Base-by-base conservation (phyloP, 2,113 vertebrate genomes). In the Crotalus helleri region DNA sequence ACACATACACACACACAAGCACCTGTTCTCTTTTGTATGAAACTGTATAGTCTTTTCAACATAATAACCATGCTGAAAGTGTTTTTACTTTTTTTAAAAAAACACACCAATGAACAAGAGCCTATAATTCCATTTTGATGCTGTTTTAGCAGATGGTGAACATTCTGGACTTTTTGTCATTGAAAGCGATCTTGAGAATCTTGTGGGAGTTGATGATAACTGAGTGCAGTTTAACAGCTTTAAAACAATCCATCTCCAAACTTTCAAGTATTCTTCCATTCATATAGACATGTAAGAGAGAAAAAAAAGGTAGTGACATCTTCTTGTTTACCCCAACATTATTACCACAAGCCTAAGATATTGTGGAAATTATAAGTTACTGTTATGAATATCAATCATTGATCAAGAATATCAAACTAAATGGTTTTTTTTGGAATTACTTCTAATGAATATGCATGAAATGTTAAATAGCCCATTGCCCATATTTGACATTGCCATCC, bases 191-290 rank as follows among this genome's bases (percentile, higher is more conserved):
- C 92, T 90, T 64, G 57, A 90, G 89, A 54, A 90, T 85, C 69
- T 90, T 90, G 92, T 93, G 92, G 92, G 92, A 3, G 92, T 93
- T 93, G 69, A 93, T 90, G 92, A 57, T 57, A 90, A 54, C 12
- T 5, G 88, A 59, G 44, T 59, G 74, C 85, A 90, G 19, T 44
- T 59, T 51, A 93, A 86, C 55, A 54, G 55, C 89, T 61, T 64
- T 88, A 90, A 39, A 49, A 90, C 4, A 90, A 61, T 81, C 92
- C 85, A 87, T 61, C 46, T 59, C 57, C n/a, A n/a, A 93, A 64
- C 55, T 86, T 93, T 86, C 88, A 90, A 86, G 86, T n/a, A 58
- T 90, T 86, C 39, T 92, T 89, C 88, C 88, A 90, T 93, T 93
- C 57, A 93, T 15, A 61, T 59, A 53, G 13, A 53, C 26, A 33